These are phyloP conservation scores for Oryzias dopingdopingensis DNA, from an alignment of 2,797 vertebrate genomes.

Conservation along the genomic window DNA sequence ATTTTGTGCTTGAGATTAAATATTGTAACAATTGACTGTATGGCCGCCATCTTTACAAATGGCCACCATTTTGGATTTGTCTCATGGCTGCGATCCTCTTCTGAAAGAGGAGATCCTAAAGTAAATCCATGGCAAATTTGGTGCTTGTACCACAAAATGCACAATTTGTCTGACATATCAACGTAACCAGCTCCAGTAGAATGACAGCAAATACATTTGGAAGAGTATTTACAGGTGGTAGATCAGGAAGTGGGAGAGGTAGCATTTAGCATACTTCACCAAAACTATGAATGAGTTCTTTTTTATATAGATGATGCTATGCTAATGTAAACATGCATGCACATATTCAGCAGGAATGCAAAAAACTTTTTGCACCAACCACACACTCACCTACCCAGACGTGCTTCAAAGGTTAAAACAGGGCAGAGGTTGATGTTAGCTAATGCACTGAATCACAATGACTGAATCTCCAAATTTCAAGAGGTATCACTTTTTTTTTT, in stretches of 20 bases:
- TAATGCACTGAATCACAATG: conserved; percentile 55
- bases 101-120: too few relatives aligned
- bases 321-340: conserved; percentile 38
- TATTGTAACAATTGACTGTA: too few relatives aligned
- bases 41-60: too few relatives aligned
- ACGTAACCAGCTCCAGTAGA: not conserved
- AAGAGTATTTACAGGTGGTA: conserved; percentile 58
- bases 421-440: conserved; percentile 54
- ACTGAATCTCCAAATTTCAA: conserved; percentile 21
- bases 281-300: conserved; percentile 64
- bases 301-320: conserved; percentile 49
- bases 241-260: conserved; percentile 50
- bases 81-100: too few relatives aligned
- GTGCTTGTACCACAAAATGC: too few relatives aligned
- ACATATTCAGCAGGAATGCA: conserved; percentile 23
- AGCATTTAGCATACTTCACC: conserved; percentile 54
- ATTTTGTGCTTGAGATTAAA: too few relatives aligned
- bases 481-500: conserved; percentile 24
- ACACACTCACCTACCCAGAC: conserved; percentile 38
- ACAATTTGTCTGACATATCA: too few relatives aligned
- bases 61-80: too few relatives aligned
- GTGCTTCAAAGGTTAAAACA: conserved; percentile 47
- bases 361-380: conserved; percentile 16
- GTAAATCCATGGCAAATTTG: too few relatives aligned
- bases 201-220: conserved; percentile 37